phyloP scores from a whole-genome alignment of 1,140 invertebrate species.

The Dreissena rostriformis region DNA sequence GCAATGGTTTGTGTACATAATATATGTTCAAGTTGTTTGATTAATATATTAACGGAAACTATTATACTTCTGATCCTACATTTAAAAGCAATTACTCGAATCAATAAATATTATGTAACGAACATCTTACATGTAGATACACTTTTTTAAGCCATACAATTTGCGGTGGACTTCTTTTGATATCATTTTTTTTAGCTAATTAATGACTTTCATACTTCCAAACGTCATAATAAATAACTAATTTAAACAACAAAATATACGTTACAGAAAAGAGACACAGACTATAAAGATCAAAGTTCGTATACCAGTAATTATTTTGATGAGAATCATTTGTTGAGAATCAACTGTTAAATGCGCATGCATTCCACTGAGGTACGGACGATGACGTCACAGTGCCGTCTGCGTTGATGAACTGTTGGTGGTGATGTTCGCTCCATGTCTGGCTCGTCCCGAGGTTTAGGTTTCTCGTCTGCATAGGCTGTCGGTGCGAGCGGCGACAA shows the following conservation, averaged over 20 bases:
- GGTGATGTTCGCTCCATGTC: background rate
- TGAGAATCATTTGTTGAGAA: background rate
- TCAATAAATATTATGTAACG: too few species aligned
- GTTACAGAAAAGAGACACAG: background rate
- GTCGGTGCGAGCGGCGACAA: constrained; percentile 10
- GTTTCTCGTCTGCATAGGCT: background rate
- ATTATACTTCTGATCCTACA: too few species aligned
- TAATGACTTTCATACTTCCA: background rate
- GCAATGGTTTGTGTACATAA: too few species aligned
- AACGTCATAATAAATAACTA: background rate
- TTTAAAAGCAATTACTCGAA: too few species aligned
- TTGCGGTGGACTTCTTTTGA: too few species aligned
- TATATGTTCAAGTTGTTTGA: too few species aligned
- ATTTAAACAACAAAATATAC: background rate
- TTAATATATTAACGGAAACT: too few species aligned
- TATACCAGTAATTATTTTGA: too few species aligned
- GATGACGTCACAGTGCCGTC: constrained; percentile 18
- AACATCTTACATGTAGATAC: too few species aligned
- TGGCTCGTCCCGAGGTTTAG: background rate
- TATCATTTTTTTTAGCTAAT: background rate
- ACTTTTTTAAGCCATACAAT: too few species aligned
- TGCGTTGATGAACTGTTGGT: background rate
- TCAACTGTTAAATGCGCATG: background rate
- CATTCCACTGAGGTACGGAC: background rate
- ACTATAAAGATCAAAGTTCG: background rate